These are phyloP conservation scores for Catostomus latipinnis DNA, from an alignment of 2,797 vertebrate genomes.

Conservation along the genomic window DNA sequence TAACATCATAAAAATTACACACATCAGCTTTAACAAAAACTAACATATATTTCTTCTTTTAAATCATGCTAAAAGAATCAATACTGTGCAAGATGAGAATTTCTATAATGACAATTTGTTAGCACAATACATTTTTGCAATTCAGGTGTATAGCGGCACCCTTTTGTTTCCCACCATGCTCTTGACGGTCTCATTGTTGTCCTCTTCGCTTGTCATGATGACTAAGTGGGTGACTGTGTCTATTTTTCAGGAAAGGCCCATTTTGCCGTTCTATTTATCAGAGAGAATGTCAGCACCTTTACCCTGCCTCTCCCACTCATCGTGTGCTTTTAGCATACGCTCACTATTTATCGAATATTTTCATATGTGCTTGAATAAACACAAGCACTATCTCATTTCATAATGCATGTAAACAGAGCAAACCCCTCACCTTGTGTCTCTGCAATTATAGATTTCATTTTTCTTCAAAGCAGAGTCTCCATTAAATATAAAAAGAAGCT, in stretches of 20 bases:
- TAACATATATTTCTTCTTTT: too few relatives aligned
- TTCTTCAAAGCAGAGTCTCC: neutral
- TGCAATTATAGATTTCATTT: slow-evolving; percentile 33
- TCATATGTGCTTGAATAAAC: slow-evolving; percentile 49
- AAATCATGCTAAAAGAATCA: too few relatives aligned
- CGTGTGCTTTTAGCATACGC: slow-evolving; percentile 42
- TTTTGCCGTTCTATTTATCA: slow-evolving; percentile 45
- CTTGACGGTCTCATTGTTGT: slow-evolving; percentile 37
- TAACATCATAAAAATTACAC: too few relatives aligned
- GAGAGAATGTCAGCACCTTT: slow-evolving; percentile 55
- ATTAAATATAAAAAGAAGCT: slow-evolving; percentile 18
- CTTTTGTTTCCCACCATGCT: slow-evolving; percentile 38
- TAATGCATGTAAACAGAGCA: slow-evolving; percentile 37
- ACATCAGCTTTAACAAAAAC: neutral
- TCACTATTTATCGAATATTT: slow-evolving; percentile 48
- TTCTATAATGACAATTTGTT: slow-evolving; percentile 1
- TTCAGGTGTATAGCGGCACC: slow-evolving; percentile 19
- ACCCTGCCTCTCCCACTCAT: slow-evolving; percentile 45
- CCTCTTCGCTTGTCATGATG: slow-evolving; percentile 35
- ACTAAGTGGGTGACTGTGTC: slow-evolving; percentile 37
- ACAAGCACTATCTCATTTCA: slow-evolving; percentile 32
- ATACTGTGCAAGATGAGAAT: neutral
- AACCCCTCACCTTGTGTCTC: slow-evolving; percentile 8
- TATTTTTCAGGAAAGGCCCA: slow-evolving; percentile 17
- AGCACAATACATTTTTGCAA: slow-evolving; percentile 8